phyloP scores from a whole-genome alignment of 35 echinoderm and acorn worm genomes.

The Apostichopus californicus region DNA sequence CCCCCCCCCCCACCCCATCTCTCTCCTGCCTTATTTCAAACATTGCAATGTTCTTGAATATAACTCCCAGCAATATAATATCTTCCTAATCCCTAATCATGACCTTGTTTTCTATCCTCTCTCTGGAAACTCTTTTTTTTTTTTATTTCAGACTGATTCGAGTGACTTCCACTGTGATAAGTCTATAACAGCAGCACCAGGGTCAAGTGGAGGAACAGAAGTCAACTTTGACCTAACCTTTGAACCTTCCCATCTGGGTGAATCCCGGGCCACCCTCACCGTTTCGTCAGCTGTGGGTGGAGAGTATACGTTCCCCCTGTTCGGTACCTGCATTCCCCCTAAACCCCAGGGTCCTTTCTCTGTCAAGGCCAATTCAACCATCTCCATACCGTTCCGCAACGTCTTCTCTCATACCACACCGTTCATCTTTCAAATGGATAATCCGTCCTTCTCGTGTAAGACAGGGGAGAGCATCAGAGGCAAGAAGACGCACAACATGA shows the following conservation, averaged over 20 bases:
- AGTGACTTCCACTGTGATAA: constrained; percentile 98
- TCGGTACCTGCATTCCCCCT: constrained; percentile 88
- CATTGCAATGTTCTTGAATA: no score
- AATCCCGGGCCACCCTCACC: constrained; percentile 78
- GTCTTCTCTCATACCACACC: constrained; percentile 97
- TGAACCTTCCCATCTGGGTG: constrained; percentile 89
- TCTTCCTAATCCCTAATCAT: no score
- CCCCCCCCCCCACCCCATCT: no score
- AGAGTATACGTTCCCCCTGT: constrained; percentile 91
- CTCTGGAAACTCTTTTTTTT: no score
- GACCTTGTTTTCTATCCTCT: no score
- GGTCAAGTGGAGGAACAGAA: constrained; percentile 94
- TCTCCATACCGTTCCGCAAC: constrained; percentile 95
- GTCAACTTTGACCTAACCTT: constrained; percentile 92
- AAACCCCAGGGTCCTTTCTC: constrained; percentile 96
- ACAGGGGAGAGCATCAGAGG: constrained; percentile 86
- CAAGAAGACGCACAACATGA: constrained; percentile 96
- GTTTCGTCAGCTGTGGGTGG: constrained; percentile 76
- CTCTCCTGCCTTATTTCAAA: no score
- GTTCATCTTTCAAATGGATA: constrained; percentile 96
- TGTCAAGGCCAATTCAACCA: constrained; percentile 89
- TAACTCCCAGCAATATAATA: no score
- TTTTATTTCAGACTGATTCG: constrained; percentile 72
- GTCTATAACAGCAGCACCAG: constrained; percentile 84
- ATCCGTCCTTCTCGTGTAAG: constrained; percentile 87